Conservation (phyloP, 37 sponge, comb jelly and placozoan genomes). For the Bolinopsis microptera region DNA sequence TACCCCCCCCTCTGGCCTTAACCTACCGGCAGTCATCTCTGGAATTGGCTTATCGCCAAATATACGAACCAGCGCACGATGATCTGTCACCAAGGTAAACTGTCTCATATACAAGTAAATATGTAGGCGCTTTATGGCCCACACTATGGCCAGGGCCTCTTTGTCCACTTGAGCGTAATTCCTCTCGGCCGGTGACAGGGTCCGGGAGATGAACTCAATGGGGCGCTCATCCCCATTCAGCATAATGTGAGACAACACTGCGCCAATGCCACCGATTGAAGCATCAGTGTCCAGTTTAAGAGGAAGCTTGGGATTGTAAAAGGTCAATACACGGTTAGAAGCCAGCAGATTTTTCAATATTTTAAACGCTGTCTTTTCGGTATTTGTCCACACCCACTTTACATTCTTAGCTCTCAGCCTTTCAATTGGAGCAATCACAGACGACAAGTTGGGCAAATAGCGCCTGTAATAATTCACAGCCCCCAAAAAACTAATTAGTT, state of each 20-base stretch:
- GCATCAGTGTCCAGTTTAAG: not conserved
- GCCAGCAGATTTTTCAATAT: not conserved
- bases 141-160: constrained; percentile 68
- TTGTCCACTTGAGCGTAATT: constrained; percentile 39
- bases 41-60: constrained; percentile 66
- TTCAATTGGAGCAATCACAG: constrained; percentile 11
- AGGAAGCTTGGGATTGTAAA: not conserved
- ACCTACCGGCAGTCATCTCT: constrained; percentile 65
- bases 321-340: not conserved
- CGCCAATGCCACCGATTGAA: not conserved
- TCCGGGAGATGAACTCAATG: constrained; percentile 46
- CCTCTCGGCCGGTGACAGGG: not conserved
- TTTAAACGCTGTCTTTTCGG: not conserved
- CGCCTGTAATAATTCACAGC: not conserved
- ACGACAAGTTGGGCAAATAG: not conserved
- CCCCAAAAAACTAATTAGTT: not conserved
- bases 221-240: constrained; percentile 8
- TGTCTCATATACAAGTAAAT: constrained; percentile 26
- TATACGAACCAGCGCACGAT: constrained; percentile 69
- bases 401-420: not conserved
- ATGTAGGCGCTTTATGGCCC: constrained; percentile 46
- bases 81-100: constrained; percentile 59
- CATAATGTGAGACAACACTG: no score
- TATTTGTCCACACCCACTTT: not conserved
- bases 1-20: no score